Evolutionary conservation across 2,888 invertebrate genomes (phyloP), one percentile per base, ranked within the genome.

Genomic region (Chymomyza fuscimana): DNA sequence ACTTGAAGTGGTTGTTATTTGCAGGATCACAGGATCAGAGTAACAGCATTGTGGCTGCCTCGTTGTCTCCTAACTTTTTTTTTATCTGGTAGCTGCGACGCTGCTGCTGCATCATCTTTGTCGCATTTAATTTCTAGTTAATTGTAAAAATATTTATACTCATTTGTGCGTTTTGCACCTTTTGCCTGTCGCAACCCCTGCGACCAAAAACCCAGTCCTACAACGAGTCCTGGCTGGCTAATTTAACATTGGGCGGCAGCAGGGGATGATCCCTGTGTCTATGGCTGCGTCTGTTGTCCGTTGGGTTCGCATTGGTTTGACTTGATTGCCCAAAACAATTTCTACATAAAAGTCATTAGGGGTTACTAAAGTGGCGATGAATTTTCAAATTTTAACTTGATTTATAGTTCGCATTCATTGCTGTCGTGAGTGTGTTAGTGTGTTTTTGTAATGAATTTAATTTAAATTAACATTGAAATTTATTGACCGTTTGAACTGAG

Each of bases 361-460:
- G 90, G 87, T 90, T 87, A 90, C 90, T 83, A 91, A 89, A 91
- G 90, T 91, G 91, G 91, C 91, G 91, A 91, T 89, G 91, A 91
- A 91, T 91, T 91, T 89, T 77, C 78, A 86, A 85, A 88, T 80
- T 87, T 85, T 77, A 80, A 82, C 86, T 89, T 90, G 91, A 90
- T 90, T 90, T 90, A 90, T 90, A 89, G 83, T 80, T 73, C 12
- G 80, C 78, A 81, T 59, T 65, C 50, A 67, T 68, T 64, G 29
- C 54, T 51, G 52, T 50, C 51, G 32, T 9, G 32, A n/a, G n/a
- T 56, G 22, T 22, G 22, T 29, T 19, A 19, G 50, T 67, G 32
- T 46, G 15, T 72, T 64, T 22, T 51, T 32, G 52, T 72, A 73
- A 83, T 84, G 86, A 80, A 83, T 77, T 87, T 74, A 75, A 87